Percentiles rank a stretch among this genome's conserved stretches.
phyloP scores from a whole-genome alignment of 2,113 vertebrate genomes.

The Leucopsar rothschildi region DNA sequence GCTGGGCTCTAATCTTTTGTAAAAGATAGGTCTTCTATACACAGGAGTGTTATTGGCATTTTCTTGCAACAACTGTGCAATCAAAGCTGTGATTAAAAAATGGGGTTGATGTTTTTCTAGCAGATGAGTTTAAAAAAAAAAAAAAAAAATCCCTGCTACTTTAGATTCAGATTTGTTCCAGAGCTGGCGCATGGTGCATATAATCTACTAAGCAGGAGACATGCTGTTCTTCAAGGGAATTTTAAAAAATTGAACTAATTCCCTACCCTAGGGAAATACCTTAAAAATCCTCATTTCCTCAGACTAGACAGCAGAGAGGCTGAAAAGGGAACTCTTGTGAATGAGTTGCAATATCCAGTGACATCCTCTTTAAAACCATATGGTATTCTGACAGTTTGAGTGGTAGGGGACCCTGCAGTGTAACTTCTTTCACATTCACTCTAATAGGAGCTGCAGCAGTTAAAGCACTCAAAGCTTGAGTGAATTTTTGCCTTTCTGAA shows the following conservation, averaged over 20 bases:
- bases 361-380: background rate
- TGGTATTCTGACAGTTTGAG: background rate
- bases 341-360: background rate
- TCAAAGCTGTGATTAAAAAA: background rate
- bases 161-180: background rate
- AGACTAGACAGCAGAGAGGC: background rate
- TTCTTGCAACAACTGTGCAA: background rate
- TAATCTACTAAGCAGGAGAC: background rate
- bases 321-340: background rate
- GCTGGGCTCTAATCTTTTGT: background rate
- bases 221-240: background rate
- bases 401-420: background rate
- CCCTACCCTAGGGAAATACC: background rate
- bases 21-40: background rate
- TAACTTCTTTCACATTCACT: background rate
- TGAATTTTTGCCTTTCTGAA: background rate
- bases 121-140: background rate
- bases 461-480: background rate
- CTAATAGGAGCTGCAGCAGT: background rate
- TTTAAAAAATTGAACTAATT: background rate
- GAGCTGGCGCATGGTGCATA: rapidly evolving
- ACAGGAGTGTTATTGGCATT: background rate
- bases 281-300: background rate
- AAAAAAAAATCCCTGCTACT: background rate
- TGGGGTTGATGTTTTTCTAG: background rate